phyloP scores from a whole-genome alignment of 2,888 invertebrate species.

The Mesorhabditis spiculigera region DNA sequence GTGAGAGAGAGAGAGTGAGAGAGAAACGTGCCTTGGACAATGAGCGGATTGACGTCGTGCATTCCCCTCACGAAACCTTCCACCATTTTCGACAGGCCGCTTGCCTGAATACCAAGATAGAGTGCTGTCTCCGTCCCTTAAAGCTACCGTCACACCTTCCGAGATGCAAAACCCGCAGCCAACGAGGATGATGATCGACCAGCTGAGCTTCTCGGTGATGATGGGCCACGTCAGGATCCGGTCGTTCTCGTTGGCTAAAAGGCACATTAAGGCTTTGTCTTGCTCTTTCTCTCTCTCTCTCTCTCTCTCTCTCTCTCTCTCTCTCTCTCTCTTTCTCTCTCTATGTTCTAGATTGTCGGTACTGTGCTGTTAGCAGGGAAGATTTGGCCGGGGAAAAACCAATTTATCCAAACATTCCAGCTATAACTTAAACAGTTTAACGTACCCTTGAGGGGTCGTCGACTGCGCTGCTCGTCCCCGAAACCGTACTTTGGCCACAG shows the following conservation, averaged over 20 bases:
- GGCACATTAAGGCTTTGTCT: neutral
- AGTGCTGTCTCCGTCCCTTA: neutral
- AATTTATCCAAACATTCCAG: neutral
- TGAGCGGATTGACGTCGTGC: too few species aligned
- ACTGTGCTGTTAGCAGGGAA: neutral
- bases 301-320: conserved; percentile 8
- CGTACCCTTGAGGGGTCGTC: too few species aligned
- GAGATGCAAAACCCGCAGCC: conserved; percentile 33
- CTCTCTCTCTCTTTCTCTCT: neutral
- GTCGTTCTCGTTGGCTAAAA: neutral
- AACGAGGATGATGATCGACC: conserved; percentile 26
- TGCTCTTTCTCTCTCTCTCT: too few species aligned
- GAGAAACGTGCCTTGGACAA: too few species aligned
- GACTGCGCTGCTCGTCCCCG: too few species aligned
- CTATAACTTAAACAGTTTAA: neutral
- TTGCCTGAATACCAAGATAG: neutral
- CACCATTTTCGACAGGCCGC: too few species aligned
- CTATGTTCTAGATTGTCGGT: neutral
- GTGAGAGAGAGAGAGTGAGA: neutral
- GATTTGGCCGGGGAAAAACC: too few species aligned
- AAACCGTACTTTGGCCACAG: conserved; percentile 21
- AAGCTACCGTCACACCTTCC: conserved; percentile 23
- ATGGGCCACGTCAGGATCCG: conserved; percentile 24
- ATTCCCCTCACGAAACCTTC: too few species aligned
- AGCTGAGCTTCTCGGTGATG: conserved; percentile 30